Percentiles rank a stretch among this genome's conserved stretches.
These are phyloP conservation scores for Myrmophylax atrothorax DNA, from an alignment of 2,113 vertebrate genomes.

Conservation along the genomic window DNA sequence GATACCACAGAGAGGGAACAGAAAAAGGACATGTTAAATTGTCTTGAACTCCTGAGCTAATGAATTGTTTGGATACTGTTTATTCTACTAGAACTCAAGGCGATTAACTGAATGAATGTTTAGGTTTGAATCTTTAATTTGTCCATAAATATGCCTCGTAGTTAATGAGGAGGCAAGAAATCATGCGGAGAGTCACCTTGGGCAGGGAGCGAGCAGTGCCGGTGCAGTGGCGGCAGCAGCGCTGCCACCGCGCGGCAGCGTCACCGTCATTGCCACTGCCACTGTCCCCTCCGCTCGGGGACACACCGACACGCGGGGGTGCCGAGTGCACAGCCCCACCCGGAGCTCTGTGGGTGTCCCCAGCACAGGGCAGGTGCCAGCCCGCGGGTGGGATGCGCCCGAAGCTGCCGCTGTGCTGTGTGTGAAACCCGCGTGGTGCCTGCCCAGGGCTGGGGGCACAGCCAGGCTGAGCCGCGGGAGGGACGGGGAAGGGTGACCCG, in stretches of 20 bases:
- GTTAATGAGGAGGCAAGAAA: constrained; percentile 10
- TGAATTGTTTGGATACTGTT: constrained; percentile 22
- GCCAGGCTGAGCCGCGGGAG: background rate
- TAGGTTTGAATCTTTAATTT: constrained; percentile 21
- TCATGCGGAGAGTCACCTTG: constrained; percentile 59
- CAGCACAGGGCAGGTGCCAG: background rate
- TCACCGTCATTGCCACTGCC: too few relatives aligned
- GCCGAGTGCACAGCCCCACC: background rate
- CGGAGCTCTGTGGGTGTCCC: background rate
- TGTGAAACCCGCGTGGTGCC: background rate
- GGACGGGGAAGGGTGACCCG: background rate
- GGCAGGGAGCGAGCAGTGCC: background rate
- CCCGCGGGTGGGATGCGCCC: background rate
- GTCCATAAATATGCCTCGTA: constrained; percentile 9
- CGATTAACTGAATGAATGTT: constrained; percentile 33
- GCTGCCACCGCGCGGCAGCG: constrained; percentile 53
- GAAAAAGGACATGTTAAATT: background rate
- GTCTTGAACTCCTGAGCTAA: background rate
- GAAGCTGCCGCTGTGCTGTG: background rate
- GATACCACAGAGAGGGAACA: background rate
- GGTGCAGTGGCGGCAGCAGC: background rate
- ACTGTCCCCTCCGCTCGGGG: background rate
- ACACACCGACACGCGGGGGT: background rate
- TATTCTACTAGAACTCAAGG: constrained; percentile 5
- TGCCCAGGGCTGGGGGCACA: background rate